Base-by-base conservation (phyloP, 2,888 invertebrate genomes). In the Toxonevra muliebris region DNA sequence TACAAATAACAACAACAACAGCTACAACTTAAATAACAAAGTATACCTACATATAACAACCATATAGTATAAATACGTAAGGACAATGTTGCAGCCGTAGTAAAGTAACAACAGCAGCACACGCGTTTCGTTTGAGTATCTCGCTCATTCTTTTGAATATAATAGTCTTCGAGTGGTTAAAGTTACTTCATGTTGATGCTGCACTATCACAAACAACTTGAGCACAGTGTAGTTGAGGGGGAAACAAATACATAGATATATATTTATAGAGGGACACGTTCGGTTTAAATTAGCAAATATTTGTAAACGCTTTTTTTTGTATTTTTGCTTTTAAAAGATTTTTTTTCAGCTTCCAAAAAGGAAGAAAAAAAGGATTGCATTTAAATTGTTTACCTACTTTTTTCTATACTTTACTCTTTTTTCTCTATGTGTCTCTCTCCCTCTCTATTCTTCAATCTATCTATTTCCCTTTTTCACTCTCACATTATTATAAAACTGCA, bases 241-340 rank as follows among this genome's bases (percentile, higher is more conserved):
- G n/a, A 9, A 19, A 43, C 11, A 12, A 19, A 8, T 20, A 41
- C 11, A 11, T 15, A 7, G 59, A 11, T 59, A 15, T 45, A 15
- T 53, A 17, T 11, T 8, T 54, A 11, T 42, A 41, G 43, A n/a
- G 13, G 77, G 80, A 79, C 81, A 80, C 80, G 79, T 77, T 76
- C 77, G 77, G 81, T 80, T 80, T 80, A 79, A 79, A 79, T 79
- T 80, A 79, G 80, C 79, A 80, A 79, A 79, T 79, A 79, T 79
- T 79, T 79, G 80, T 77, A 77, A 30, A 77, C 74, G 75, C 70
- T 69, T 71, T 74, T 19, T 55, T 48, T 50, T 57, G 2, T 11
- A n/a, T 40, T 2, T 66, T 15, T 57, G 62, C 40, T 65, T 72
- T 72, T 66, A 72, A 69, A 65, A 70, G 73, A 74, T 76, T 78